Conservation (phyloP, 2,797 vertebrate genomes). For the Rhinella marina region DNA sequence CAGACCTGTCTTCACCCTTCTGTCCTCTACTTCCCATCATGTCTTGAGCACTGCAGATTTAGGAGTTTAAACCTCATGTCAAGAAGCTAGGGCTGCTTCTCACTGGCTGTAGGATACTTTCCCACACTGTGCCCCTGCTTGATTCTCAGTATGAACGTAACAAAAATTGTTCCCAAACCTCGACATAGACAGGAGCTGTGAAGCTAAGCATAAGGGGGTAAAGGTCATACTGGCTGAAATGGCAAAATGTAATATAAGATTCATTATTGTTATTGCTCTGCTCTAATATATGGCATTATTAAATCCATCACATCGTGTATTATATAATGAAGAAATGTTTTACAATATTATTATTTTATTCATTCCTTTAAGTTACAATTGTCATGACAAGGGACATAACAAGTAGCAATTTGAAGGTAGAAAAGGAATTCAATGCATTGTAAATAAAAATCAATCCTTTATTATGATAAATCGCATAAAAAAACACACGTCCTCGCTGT, state of each 20-base stretch:
- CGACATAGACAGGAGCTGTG: not conserved
- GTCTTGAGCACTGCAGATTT: slow-evolving; percentile 29
- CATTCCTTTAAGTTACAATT: too few species aligned
- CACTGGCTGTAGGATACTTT: slow-evolving; percentile 40
- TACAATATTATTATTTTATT: not conserved
- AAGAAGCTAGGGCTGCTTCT: slow-evolving; percentile 31
- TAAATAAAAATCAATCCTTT: too few species aligned
- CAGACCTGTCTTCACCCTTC: slow-evolving; percentile 32
- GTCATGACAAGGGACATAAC: too few species aligned
- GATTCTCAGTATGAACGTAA: slow-evolving; percentile 39
- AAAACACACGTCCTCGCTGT: too few species aligned
- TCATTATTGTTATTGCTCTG: not conserved
- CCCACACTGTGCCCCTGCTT: slow-evolving; percentile 38
- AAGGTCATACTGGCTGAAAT: not conserved
- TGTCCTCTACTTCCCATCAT: slow-evolving; percentile 20
- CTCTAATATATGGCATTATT: not conserved
- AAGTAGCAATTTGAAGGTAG: too few species aligned
- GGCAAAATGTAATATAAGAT: not conserved
- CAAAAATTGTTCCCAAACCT: slow-evolving; percentile 35
- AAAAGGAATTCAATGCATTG: too few species aligned
- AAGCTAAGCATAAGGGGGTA: slow-evolving; percentile 34
- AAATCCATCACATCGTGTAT: not conserved
- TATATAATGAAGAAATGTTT: not conserved
- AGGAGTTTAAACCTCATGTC: slow-evolving; percentile 43
- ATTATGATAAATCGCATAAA: too few species aligned